Conservation (phyloP, 2,797 vertebrate genomes). For the Pelodytes ibericus region DNA sequence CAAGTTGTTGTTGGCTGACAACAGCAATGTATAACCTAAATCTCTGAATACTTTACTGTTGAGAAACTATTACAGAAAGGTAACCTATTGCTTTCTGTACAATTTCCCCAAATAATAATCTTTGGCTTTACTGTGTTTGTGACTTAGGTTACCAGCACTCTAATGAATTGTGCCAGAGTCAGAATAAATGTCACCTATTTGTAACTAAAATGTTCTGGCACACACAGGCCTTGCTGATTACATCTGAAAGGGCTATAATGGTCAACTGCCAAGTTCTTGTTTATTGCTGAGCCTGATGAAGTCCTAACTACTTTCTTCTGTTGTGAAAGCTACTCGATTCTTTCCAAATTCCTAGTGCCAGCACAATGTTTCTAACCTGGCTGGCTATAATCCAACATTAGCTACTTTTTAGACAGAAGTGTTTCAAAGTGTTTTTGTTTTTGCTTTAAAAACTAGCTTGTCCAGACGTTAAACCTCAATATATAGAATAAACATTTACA, state of each 20-base stretch:
- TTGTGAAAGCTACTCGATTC: constrained; percentile 9
- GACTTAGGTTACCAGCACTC: neutral
- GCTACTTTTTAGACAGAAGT: neutral
- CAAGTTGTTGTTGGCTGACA: constrained; percentile 5
- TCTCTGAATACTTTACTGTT: neutral
- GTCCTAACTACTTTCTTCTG: neutral
- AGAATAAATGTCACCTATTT: constrained; percentile 1
- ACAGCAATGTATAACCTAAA: constrained; percentile 24
- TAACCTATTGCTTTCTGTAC: neutral
- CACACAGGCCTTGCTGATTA: constrained; percentile 14
- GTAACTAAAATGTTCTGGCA: constrained; percentile 14
- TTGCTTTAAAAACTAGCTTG: too few relatives aligned
- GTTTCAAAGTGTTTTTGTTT: neutral
- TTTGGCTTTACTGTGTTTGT: neutral
- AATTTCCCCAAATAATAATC: neutral
- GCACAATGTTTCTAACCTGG: neutral
- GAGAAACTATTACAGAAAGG: neutral
- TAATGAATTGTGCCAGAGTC: neutral
- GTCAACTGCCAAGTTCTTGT: constrained; percentile 16
- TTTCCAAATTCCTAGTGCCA: neutral
- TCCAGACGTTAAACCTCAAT: too few relatives aligned
- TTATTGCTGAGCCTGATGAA: constrained; percentile 18
- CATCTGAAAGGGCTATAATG: constrained; percentile 9
- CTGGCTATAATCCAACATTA: neutral
- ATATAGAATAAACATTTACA: too few relatives aligned